phyloP scores from a whole-genome alignment of 1,140 invertebrate species.

The Saxidomus purpurata region DNA sequence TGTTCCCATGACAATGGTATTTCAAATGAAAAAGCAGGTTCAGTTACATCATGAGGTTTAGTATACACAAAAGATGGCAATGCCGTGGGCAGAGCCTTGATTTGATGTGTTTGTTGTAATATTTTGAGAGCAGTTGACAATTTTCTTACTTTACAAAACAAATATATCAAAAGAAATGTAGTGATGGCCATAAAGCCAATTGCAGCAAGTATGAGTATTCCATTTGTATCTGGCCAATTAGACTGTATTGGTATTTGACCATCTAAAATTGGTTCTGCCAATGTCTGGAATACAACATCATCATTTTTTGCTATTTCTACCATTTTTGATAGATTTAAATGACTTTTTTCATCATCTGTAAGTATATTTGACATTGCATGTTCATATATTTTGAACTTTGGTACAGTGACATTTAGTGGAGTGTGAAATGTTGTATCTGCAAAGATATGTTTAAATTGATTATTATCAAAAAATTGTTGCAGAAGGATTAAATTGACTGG shows the following conservation, averaged over 20 bases:
- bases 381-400: neutral
- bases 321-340: slow-evolving; percentile 41
- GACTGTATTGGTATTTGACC: neutral
- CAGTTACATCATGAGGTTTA: neutral
- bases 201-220: neutral
- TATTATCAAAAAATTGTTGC: slow-evolving; percentile 16
- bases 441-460: neutral
- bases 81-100: neutral
- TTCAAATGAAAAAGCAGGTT: neutral
- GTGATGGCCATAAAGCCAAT: neutral
- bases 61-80: slow-evolving; percentile 33
- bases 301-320: slow-evolving; percentile 38
- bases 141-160: slow-evolving; percentile 12
- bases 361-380: slow-evolving; percentile 2
- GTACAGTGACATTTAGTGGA: slow-evolving; percentile 14
- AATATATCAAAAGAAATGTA: neutral
- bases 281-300: neutral
- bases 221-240: slow-evolving; percentile 16
- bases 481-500: slow-evolving; percentile 23
- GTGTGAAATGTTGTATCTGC: slow-evolving; percentile 15
- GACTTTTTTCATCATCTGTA: slow-evolving; percentile 11
- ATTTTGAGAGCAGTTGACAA: neutral
- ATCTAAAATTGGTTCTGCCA: slow-evolving; percentile 34
- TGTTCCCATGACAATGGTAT: slow-evolving; percentile 38
- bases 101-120: neutral